These are phyloP conservation scores for Bellardia pandia DNA, from an alignment of 2,888 invertebrate species.

Conservation along the genomic window DNA sequence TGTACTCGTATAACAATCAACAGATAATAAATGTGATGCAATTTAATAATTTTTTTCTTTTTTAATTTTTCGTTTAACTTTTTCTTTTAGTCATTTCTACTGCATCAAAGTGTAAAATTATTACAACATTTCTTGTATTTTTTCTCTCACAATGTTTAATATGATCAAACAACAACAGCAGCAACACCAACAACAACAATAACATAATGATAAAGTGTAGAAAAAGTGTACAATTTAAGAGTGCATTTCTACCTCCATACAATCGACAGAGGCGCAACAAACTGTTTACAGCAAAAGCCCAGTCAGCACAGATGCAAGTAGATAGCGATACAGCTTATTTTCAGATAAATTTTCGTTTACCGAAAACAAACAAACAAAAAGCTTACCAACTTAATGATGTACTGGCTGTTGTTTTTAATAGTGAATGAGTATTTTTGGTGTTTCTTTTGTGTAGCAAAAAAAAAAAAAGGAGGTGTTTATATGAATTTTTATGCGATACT, in stretches of 20 bases:
- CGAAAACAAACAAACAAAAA: conserved; percentile 16
- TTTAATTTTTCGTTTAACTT: conserved; percentile 43
- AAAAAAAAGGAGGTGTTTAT: conserved; percentile 50
- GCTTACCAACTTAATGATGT: conserved; percentile 28
- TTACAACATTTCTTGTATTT: conserved; percentile 55
- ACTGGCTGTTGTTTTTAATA: conserved; percentile 25
- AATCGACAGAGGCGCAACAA: conserved; percentile 28
- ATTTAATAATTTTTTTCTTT: conserved; percentile 56
- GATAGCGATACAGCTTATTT: conserved; percentile 55
- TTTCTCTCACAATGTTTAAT: conserved; percentile 18
- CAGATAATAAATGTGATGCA: conserved; percentile 62
- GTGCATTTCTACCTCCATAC: conserved; percentile 32
- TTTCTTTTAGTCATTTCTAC: conserved; percentile 60
- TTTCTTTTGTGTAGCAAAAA: conserved; percentile 5
- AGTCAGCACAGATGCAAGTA: conserved; percentile 27
- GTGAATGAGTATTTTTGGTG: conserved; percentile 2
- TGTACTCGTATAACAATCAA: conserved; percentile 45
- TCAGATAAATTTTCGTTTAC: conserved; percentile 43
- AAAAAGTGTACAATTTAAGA: conserved; percentile 44
- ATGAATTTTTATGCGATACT: conserved; percentile 43
- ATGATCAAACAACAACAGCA: conserved; percentile 48
- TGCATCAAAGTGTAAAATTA: conserved; percentile 64
- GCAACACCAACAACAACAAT: conserved; percentile 26
- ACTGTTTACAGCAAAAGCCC: conserved; percentile 5
- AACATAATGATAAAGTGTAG: conserved; percentile 49